phyloP scores from a whole-genome alignment of 1,140 invertebrate species.

The Sweltsa coloradensis region DNA sequence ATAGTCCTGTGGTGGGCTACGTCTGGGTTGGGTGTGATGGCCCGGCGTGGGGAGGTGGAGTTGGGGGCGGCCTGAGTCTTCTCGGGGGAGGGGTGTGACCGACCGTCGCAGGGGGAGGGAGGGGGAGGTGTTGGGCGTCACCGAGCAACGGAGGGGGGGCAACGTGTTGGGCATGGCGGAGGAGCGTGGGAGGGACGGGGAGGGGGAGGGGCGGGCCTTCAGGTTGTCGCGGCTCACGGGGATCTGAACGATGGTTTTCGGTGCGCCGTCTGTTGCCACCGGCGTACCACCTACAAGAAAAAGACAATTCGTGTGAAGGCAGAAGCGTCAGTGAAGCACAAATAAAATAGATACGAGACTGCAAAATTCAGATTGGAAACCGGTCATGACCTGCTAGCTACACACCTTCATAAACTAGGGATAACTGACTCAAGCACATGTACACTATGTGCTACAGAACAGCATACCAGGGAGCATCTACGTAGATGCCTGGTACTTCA shows the following conservation, averaged over 20 bases:
- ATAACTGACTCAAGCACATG: no score
- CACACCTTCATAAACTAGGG: no score
- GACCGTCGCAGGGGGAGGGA: constrained; percentile 9
- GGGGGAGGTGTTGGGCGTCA: constrained; percentile 54
- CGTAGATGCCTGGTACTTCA: no score
- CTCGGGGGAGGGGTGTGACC: constrained; percentile 22
- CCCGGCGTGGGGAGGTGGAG: constrained; percentile 40
- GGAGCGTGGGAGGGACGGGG: neutral
- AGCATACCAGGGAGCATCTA: no score
- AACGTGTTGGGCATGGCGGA: constrained; percentile 24
- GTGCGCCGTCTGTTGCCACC: constrained; percentile 60
- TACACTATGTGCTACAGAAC: no score
- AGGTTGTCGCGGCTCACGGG: neutral
- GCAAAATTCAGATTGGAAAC: no score
- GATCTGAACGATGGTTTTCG: constrained; percentile 26
- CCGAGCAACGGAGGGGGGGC: constrained; percentile 57
- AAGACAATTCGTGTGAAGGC: no score
- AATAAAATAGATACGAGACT: no score
- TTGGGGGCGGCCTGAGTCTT: neutral
- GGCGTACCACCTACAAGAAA: constrained; percentile 48
- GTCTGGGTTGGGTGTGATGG: constrained; percentile 66
- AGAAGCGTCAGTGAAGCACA: no score
- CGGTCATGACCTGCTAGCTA: no score
- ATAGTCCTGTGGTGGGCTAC: constrained; percentile 31
- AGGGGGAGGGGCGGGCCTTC: neutral